Evolutionary conservation across 2,888 invertebrate species (phyloP), one percentile per base, ranked within the genome.

Genomic region (Lochmaea capreae): DNA sequence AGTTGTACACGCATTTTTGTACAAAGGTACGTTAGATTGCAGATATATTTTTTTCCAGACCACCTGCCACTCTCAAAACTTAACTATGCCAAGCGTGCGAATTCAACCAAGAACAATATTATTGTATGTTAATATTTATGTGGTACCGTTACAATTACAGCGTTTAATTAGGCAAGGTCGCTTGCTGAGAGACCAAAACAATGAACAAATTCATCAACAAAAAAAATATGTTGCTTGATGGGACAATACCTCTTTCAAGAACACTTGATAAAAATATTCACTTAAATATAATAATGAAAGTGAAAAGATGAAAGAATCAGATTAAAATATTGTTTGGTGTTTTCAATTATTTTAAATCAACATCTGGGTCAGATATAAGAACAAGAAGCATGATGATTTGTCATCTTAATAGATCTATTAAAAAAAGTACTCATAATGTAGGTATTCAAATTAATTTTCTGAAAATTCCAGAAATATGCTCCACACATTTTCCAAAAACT

Each of bases 101-200:
- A 42, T 62, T 18, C 18, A 43, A 42, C n/a, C 16, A 9, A 43
- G 39, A 42, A 62, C 42, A 43, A 18, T 62, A 16, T 62, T 39
- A 62, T 62, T 42, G 39, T 62, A 39, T 10, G 39, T 39, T 62
- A 62, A 42, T 62, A 42, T 62, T 59, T 16, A 62, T 18, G 62
- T 16, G 42, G 62, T 2, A 62, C 11, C 39, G 62, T 62, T 62
- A 62, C 62, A 62, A 62, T 62, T 62, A 16, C 42, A 62, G 39
- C 22, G 4, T 42, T 10, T 62, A 62, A 62, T 62, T 62, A 42
- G 62, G 42, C 62, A 62, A 62, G 62, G 62, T 62, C 62, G 22
- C 42, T 18, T 39, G 33, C 11, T 16, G 62, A 5, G 62, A 62
- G 43, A 62, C 43, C 42, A n/a, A 16, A 62, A 62, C 62, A 62